Evolutionary conservation across 2,797 vertebrate species (phyloP).

Genomic region (Pipistrellus pipistrellus): DNA sequence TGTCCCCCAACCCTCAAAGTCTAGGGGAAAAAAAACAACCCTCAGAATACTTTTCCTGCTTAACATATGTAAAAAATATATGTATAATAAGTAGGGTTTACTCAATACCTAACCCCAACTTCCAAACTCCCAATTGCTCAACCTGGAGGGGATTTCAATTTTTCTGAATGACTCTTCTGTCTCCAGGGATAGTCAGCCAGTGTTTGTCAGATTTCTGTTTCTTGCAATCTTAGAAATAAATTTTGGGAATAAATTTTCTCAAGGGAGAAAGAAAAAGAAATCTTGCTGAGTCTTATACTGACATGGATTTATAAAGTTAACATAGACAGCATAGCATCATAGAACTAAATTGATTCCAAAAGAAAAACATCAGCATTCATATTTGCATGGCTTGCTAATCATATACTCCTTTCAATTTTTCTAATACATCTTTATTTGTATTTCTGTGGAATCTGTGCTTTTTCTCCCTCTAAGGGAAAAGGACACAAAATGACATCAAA

Average conservation of each 20-base stretch:
- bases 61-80: not conserved
- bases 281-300: not conserved
- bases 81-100: not conserved
- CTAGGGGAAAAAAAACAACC: not conserved
- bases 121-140: not conserved
- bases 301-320: not conserved
- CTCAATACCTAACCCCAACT: not conserved
- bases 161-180: not conserved
- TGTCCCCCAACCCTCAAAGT: not conserved
- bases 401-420: not conserved
- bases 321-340: fast-evolving
- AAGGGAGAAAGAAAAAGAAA: conserved; percentile 13
- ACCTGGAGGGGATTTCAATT: not conserved
- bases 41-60: not conserved
- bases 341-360: not conserved
- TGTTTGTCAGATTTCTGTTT: not conserved
- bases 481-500: not conserved
- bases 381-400: not conserved
- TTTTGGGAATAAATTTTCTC: not conserved
- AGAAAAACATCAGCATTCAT: not conserved
- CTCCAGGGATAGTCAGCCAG: not conserved
- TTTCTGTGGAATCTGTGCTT: not conserved
- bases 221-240: not conserved
- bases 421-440: not conserved
- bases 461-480: not conserved